Evolutionary conservation across 2,888 invertebrate species (phyloP).

Genomic region (Catocala nupta): DNA sequence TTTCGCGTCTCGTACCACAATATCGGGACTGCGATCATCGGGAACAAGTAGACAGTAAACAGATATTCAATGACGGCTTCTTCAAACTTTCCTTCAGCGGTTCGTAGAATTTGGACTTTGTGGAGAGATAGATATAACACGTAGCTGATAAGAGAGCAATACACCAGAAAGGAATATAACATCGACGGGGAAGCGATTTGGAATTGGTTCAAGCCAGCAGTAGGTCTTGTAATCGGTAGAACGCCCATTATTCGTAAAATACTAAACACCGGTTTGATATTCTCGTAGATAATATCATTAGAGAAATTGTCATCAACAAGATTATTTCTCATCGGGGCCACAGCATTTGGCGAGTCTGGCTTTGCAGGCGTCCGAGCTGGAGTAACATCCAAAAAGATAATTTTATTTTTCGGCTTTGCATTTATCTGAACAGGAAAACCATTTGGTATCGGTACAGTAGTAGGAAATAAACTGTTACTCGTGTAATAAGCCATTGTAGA

Average conservation of each 20-base stretch:
- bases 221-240: slow-evolving; percentile 86
- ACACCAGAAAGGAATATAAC: slow-evolving; percentile 87
- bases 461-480: slow-evolving; percentile 65
- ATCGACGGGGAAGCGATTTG: slow-evolving; percentile 84
- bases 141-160: slow-evolving; percentile 82
- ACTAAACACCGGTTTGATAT: slow-evolving; percentile 79
- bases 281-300: slow-evolving; percentile 80
- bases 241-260: slow-evolving; percentile 87
- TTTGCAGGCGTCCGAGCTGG: slow-evolving; percentile 70
- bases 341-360: slow-evolving; percentile 66
- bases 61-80: slow-evolving; percentile 92
- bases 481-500: slow-evolving; percentile 70
- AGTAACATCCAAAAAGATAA: slow-evolving; percentile 77
- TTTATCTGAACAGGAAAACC: slow-evolving; percentile 69
- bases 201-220: slow-evolving; percentile 82
- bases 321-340: slow-evolving; percentile 72
- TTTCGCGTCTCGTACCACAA: slow-evolving; percentile 90
- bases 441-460: slow-evolving; percentile 66
- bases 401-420: slow-evolving; percentile 68
- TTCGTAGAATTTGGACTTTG: slow-evolving; percentile 88
- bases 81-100: slow-evolving; percentile 90
- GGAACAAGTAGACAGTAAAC: slow-evolving; percentile 91
- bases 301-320: slow-evolving; percentile 68
- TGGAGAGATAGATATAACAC: slow-evolving; percentile 88
- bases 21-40: slow-evolving; percentile 88